Evolutionary conservation across 2,113 vertebrate genomes (phyloP).

Genomic region (Callipepla californica): DNA sequence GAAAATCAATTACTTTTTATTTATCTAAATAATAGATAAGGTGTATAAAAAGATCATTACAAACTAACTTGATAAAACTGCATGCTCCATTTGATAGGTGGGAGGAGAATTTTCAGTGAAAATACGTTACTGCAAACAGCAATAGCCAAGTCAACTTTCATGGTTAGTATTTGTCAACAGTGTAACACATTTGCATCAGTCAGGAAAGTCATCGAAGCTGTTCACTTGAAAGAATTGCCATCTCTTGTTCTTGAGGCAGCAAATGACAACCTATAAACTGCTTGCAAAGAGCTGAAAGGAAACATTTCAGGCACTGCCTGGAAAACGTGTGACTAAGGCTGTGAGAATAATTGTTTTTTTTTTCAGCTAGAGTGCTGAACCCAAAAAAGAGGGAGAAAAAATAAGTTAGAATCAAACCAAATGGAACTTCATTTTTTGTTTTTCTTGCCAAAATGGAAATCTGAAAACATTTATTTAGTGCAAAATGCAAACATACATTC

Average conservation of each 20-base stretch:
- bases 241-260: constrained; percentile 67
- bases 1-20: not conserved
- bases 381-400: constrained; percentile 66
- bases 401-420: constrained; percentile 70
- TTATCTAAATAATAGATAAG: constrained; percentile 3
- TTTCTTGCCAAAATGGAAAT: constrained; percentile 74
- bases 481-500: constrained; percentile 75
- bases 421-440: constrained; percentile 68
- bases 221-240: constrained; percentile 64
- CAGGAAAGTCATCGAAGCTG: constrained; percentile 63
- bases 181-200: constrained; percentile 68
- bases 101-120: constrained; percentile 49
- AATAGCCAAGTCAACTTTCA: constrained; percentile 61
- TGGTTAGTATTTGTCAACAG: constrained; percentile 69
- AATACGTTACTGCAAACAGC: constrained; percentile 41
- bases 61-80: not conserved
- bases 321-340: constrained; percentile 72
- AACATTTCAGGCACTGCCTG: constrained; percentile 68
- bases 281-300: constrained; percentile 69
- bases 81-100: not conserved
- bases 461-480: constrained; percentile 76
- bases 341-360: constrained; percentile 69
- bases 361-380: constrained; percentile 67
- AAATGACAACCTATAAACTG: constrained; percentile 75
- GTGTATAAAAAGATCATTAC: not conserved